Base-by-base conservation (phyloP, 2,888 invertebrate genomes). In the Drosophila bunnanda region DNA sequence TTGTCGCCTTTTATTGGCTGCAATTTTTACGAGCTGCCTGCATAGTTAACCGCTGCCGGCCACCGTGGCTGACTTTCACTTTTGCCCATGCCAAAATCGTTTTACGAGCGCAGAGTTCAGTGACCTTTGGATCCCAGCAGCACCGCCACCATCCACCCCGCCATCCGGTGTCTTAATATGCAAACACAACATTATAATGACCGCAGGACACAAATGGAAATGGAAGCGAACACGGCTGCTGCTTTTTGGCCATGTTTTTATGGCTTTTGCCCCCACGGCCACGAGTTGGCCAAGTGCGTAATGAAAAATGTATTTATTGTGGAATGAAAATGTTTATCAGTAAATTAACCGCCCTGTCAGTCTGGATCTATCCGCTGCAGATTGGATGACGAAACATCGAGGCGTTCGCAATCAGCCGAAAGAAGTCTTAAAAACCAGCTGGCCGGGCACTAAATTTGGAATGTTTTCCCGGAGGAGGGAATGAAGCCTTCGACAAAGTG, bases 301-400 rank as follows among this genome's bases (percentile, higher is more conserved):
- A 84, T 83, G 73, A 89, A 83, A 87, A 81, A 70, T 74, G 75
- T 74, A 77, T 89, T 85, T 85, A 85, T 88, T 85, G 44, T 66
- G 75, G 48, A 67, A 88, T 85, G 85, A 88, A 88, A 88, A 85
- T 82, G 82, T 88, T 89, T 85, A 85, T 89, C 89, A 89, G 84
- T 85, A 85, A 89, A 89, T 85, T 89, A 85, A 89, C 79, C 72
- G 85, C 74, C 53, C 46, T 60, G 65, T 48, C 44, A 65, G 59
- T 60, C 60, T 57, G 54, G 56, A 53, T 69, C 71, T 67, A 68
- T 46, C 25, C 36, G 7, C 55, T 48, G 50, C 61, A 61, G 60
- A 87, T 87, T 76, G 74, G 71, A 77, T 72, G 86, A 72, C 78
- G 76, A 89, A 88, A 81, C 52, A 69, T 70, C 17, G 54, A 48